These are phyloP conservation scores for Anthophora plumipes DNA, from an alignment of 2,888 invertebrate species.

Conservation along the genomic window DNA sequence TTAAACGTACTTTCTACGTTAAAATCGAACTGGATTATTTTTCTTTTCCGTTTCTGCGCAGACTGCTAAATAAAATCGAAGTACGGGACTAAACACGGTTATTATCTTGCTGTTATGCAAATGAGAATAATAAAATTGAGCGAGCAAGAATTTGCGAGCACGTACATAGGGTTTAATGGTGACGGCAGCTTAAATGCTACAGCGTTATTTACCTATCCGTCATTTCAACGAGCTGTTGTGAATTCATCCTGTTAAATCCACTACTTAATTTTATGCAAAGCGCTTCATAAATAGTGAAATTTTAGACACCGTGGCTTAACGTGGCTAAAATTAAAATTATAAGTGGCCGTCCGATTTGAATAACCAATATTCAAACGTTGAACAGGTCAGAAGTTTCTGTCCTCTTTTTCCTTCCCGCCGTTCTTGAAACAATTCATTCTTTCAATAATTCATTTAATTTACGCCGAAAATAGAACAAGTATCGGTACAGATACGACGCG, in stretches of 20 bases:
- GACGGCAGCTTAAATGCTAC: constrained; percentile 1
- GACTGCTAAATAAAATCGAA: not conserved
- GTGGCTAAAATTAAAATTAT: not conserved
- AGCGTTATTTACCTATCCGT: not conserved
- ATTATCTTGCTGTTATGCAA: not conserved
- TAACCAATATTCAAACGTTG: not conserved
- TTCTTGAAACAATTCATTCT: not conserved
- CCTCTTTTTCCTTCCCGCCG: not conserved
- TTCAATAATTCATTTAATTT: not conserved
- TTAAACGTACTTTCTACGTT: not conserved
- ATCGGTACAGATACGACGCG: too few species aligned
- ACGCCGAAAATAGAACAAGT: not conserved
- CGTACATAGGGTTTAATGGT: not conserved
- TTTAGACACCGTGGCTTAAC: not conserved
- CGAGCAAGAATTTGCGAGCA: not conserved
- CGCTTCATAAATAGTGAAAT: not conserved
- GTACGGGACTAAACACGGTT: not conserved
- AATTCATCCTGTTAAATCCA: not conserved
- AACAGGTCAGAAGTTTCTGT: not conserved
- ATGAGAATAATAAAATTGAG: not conserved
- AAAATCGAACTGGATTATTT: too few species aligned
- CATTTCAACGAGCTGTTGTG: not conserved
- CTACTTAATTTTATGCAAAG: not conserved
- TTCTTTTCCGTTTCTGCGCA: not conserved
- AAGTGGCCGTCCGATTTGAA: not conserved